Conservation (phyloP, 2,797 vertebrate species). For the Adelosebastes latens region DNA sequence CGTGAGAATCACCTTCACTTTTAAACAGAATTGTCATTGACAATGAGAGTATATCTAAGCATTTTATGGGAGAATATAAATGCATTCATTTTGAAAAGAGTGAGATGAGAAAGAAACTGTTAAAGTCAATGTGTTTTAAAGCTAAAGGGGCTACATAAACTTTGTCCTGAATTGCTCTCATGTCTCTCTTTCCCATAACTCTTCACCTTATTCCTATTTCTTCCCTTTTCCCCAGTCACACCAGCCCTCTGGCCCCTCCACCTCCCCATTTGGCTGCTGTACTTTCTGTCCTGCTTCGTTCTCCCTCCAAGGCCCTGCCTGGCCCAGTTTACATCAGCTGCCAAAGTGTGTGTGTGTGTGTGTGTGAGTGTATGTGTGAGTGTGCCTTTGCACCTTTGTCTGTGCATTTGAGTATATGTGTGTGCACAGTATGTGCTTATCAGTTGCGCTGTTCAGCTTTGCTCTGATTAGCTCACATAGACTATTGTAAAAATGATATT, state of each 20-base stretch:
- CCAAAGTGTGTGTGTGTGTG: conserved; percentile 13
- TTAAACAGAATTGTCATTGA: background rate
- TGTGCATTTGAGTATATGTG: background rate
- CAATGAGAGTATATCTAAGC: background rate
- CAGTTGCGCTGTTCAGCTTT: background rate
- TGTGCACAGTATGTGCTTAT: background rate
- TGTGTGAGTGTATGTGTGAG: background rate
- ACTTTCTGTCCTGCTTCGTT: conserved; percentile 56
- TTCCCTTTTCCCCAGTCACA: conserved; percentile 33
- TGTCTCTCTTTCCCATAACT: conserved; percentile 15
- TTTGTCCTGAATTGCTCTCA: conserved; percentile 24
- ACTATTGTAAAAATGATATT: background rate
- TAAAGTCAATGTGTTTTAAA: conserved; percentile 20
- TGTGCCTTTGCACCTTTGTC: background rate
- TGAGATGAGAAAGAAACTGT: background rate
- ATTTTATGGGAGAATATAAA: background rate
- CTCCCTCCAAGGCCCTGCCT: conserved; percentile 58
- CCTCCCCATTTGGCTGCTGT: conserved; percentile 55
- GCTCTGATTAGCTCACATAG: conserved; percentile 14
- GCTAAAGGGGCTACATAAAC: conserved; percentile 30
- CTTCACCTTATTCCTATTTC: conserved; percentile 32
- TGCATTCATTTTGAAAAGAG: background rate
- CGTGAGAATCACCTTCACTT: background rate
- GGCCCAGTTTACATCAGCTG: conserved; percentile 62
- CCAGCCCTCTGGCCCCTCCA: conserved; percentile 48